Conservation (phyloP, 2,113 vertebrate genomes). For the Pachyramphus minor region DNA sequence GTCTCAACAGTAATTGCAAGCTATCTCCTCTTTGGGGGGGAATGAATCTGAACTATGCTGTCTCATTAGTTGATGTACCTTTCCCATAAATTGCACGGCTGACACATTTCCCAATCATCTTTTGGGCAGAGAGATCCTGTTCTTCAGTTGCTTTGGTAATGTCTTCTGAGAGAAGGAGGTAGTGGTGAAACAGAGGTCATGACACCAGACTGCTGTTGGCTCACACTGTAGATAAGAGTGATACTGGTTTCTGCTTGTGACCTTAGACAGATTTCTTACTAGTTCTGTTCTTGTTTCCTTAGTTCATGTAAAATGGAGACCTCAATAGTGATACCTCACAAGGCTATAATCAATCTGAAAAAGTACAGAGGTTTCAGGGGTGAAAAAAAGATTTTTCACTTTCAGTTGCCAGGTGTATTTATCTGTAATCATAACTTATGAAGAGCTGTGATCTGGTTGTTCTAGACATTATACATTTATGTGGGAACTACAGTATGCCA, state of each 20-base stretch:
- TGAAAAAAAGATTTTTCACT: neutral
- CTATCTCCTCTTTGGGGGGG: neutral
- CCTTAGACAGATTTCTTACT: neutral
- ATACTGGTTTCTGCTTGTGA: neutral
- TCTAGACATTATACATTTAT: neutral
- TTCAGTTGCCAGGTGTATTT: neutral
- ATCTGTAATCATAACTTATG: neutral
- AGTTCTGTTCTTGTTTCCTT: neutral
- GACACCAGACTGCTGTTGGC: neutral
- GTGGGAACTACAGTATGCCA: neutral
- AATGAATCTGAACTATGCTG: neutral
- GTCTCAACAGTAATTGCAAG: neutral
- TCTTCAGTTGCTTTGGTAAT: neutral
- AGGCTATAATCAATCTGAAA: neutral
- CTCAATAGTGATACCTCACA: neutral
- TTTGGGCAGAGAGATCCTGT: neutral
- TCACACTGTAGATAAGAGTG: neutral
- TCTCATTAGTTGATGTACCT: neutral
- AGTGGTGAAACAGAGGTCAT: neutral
- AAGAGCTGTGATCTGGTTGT: neutral
- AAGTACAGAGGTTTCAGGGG: neutral
- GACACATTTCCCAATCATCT: neutral
- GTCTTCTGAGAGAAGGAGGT: neutral
- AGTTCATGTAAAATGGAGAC: neutral
- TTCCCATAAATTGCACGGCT: neutral